phyloP scores from a whole-genome alignment of 2,797 vertebrate species.

The Macropus fuliginosus region DNA sequence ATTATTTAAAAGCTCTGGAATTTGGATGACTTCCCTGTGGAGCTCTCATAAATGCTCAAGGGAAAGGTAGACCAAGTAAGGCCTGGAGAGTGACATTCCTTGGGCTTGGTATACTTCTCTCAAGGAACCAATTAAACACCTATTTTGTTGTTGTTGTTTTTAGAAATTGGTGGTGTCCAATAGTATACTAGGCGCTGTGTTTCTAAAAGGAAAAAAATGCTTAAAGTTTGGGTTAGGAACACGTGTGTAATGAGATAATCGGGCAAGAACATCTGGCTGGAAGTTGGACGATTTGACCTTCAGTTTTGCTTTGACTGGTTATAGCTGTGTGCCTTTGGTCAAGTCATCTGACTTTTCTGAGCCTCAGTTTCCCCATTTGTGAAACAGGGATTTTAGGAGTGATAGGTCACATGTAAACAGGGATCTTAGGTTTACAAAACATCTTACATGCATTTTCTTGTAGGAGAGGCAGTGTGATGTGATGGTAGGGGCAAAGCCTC shows the following conservation, averaged over 20 bases:
- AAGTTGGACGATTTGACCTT: neutral
- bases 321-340: neutral
- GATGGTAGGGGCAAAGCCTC: neutral
- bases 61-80: neutral
- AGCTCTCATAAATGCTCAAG: neutral
- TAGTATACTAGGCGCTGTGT: neutral
- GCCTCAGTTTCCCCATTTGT: neutral
- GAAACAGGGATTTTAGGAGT: neutral
- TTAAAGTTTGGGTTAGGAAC: neutral
- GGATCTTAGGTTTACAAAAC: neutral
- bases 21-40: constrained; percentile 1
- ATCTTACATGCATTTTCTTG: neutral
- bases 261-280: neutral
- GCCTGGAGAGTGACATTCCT: neutral
- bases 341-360: neutral
- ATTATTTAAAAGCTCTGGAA: neutral
- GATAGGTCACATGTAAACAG: neutral
- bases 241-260: neutral
- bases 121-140: constrained; percentile 4
- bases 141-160: neutral
- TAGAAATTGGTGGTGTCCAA: neutral
- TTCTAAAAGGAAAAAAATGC: neutral
- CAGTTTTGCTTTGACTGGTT: neutral
- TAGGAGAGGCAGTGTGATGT: neutral
- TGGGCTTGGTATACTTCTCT: neutral